Percentiles rank a stretch among this genome's conserved stretches.
phyloP scores from a whole-genome alignment of 2,888 invertebrate species.

The Epinotia demarniana region DNA sequence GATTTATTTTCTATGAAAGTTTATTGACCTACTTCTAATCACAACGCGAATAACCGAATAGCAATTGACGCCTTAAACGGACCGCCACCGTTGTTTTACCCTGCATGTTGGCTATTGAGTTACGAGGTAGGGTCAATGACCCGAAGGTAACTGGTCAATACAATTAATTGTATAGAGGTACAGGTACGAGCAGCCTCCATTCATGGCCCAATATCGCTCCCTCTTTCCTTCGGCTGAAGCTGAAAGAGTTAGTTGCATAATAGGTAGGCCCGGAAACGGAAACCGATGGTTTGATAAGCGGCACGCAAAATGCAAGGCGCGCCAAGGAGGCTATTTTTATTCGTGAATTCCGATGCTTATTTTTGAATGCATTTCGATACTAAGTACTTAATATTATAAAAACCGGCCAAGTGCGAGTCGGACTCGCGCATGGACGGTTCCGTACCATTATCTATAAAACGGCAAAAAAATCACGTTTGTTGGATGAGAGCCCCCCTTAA shows the following conservation, averaged over 20 bases:
- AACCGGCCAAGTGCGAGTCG: too few relatives aligned
- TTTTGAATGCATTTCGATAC: background rate
- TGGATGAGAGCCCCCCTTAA: too few relatives aligned
- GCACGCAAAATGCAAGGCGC: conserved; percentile 19
- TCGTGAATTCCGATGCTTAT: background rate
- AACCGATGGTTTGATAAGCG: conserved; percentile 5
- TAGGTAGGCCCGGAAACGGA: conserved; percentile 7
- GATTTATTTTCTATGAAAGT: too few relatives aligned
- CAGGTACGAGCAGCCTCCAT: background rate
- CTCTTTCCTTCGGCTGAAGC: conserved; percentile 10
- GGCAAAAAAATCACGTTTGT: too few relatives aligned
- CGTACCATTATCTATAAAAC: too few relatives aligned
- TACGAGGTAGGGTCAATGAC: conserved; percentile 8
- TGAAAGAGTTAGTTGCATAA: conserved; percentile 21
- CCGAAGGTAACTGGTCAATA: conserved; percentile 14
- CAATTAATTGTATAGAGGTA: too few relatives aligned
- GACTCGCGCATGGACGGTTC: too few relatives aligned
- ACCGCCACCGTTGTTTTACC: too few relatives aligned
- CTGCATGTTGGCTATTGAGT: background rate
- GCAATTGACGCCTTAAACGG: too few relatives aligned
- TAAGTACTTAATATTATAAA: too few relatives aligned
- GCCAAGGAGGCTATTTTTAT: background rate
- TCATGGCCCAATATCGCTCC: conserved; percentile 3
- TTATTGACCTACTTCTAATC: background rate
- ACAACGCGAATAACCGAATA: too few relatives aligned